Evolutionary conservation across 1,140 invertebrate species (phyloP).

Genomic region (Drosophila paulistorum): DNA sequence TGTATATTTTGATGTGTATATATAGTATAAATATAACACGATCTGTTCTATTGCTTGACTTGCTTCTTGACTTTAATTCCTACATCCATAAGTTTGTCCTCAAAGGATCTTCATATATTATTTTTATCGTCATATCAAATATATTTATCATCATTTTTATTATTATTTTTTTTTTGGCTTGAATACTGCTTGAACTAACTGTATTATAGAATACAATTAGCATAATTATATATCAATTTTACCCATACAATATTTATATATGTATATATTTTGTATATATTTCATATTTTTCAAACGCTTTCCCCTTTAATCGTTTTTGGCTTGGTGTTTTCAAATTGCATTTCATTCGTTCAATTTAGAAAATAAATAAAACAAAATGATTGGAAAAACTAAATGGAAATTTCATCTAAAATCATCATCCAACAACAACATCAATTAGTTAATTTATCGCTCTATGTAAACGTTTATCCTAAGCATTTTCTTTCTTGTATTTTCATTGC

Average conservation of each 20-base stretch:
- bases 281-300: neutral
- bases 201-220: conserved; percentile 3
- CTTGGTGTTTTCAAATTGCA: conserved; percentile 12
- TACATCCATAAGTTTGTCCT: neutral
- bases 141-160: neutral
- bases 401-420: neutral
- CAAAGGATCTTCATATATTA: neutral
- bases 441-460: neutral
- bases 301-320: neutral
- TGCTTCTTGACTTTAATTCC: neutral
- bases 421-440: too few species aligned
- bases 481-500: neutral
- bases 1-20: neutral
- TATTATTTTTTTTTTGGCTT: conserved; percentile 2
- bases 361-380: neutral
- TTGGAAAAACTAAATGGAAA: neutral
- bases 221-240: neutral
- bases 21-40: conserved; percentile 11
- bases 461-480: neutral
- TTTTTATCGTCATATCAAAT: neutral
- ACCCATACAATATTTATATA: neutral
- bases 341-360: conserved; percentile 1
- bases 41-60: conserved; percentile 11
- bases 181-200: conserved; percentile 9
- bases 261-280: neutral